These are phyloP conservation scores for Acromyrmex echinatior DNA, from an alignment of 1,140 invertebrate genomes.

Conservation along the genomic window DNA sequence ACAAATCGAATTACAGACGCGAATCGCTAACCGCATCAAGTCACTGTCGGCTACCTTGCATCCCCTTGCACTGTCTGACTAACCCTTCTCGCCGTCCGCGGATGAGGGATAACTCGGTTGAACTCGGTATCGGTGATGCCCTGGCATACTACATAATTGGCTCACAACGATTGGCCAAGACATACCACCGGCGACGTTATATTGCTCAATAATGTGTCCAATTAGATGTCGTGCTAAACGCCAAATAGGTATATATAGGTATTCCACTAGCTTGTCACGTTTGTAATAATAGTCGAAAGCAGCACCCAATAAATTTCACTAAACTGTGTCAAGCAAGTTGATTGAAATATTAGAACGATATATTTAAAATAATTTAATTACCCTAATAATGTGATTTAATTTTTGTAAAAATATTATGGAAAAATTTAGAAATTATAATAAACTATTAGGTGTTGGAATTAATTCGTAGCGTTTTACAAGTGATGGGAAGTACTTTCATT, in stretches of 20 bases:
- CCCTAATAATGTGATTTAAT: background rate
- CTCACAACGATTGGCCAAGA: slow-evolving; percentile 71
- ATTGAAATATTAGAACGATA: background rate
- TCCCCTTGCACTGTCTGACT: slow-evolving; percentile 76
- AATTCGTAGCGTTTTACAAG: too few species aligned
- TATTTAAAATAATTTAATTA: slow-evolving; percentile 7
- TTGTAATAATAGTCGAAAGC: slow-evolving; percentile 26
- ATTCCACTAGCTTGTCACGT: background rate
- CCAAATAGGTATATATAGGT: background rate
- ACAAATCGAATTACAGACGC: slow-evolving; percentile 81
- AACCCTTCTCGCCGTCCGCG: slow-evolving; percentile 68
- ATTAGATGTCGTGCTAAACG: slow-evolving; percentile 62
- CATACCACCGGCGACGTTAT: slow-evolving; percentile 56
- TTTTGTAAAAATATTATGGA: background rate
- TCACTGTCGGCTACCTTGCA: slow-evolving; percentile 82
- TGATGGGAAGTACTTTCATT: too few species aligned
- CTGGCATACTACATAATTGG: slow-evolving; percentile 73
- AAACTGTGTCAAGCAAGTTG: background rate
- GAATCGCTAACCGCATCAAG: slow-evolving; percentile 82
- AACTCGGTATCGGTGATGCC: slow-evolving; percentile 73
- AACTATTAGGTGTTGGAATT: too few species aligned
- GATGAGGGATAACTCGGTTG: slow-evolving; percentile 71
- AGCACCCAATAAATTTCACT: slow-evolving; percentile 19
- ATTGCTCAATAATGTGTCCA: slow-evolving; percentile 53
- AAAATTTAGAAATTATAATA: background rate